phyloP scores from a whole-genome alignment of 2,797 vertebrate species.

The Sus cebifrons region DNA sequence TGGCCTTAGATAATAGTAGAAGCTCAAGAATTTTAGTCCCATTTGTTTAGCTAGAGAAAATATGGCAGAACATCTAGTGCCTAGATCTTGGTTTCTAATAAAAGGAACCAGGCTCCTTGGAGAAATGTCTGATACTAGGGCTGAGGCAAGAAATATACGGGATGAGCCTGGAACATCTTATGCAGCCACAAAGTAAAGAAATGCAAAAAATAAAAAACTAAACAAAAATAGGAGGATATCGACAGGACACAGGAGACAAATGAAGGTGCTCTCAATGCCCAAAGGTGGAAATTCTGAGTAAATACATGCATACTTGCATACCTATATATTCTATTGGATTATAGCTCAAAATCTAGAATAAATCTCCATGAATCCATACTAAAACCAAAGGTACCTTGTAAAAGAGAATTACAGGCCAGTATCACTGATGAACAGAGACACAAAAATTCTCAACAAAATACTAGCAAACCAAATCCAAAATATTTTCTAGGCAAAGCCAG shows the following conservation, averaged over 20 bases:
- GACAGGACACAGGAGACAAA: background rate
- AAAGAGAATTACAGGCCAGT: too few species aligned
- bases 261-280: background rate
- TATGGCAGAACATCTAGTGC: background rate
- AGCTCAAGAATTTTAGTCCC: background rate
- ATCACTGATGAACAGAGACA: too few species aligned
- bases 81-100: background rate
- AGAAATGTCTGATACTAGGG: background rate
- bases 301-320: background rate
- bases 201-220: background rate
- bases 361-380: background rate
- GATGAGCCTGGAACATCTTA: background rate
- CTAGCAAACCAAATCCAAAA: too few species aligned
- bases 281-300: background rate
- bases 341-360: conserved; percentile 23
- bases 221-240: background rate
- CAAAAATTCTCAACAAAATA: too few species aligned
- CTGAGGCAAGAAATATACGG: background rate
- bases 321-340: background rate
- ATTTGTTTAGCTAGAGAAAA: background rate
- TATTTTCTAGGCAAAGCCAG: conserved; percentile 7
- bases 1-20: conserved; percentile 7
- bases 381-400: background rate
- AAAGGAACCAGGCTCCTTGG: background rate
- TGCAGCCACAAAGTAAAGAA: conserved; percentile 23